Evolutionary conservation across 2,888 invertebrate species (phyloP).

Genomic region (Diplolepis rosae): DNA sequence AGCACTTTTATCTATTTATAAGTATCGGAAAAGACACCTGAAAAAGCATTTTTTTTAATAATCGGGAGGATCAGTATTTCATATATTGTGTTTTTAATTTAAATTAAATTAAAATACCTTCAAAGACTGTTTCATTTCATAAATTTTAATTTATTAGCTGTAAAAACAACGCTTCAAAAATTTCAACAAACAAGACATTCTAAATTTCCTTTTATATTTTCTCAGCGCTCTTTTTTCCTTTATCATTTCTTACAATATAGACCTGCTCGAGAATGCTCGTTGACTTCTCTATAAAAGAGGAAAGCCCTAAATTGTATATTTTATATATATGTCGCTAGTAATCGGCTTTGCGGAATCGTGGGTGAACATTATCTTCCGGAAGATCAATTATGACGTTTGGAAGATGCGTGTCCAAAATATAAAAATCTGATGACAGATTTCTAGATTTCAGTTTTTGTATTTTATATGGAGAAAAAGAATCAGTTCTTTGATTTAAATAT

Average conservation of each 20-base stretch:
- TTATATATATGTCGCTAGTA: constrained; percentile 12
- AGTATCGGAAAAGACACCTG: not conserved
- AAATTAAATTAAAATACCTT: too few species aligned
- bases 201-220: not conserved
- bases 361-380: constrained; percentile 8
- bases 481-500: too few species aligned
- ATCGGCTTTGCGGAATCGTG: constrained; percentile 20
- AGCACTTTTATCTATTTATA: constrained; percentile 33
- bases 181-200: not conserved
- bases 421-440: too few species aligned
- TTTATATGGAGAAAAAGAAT: too few species aligned
- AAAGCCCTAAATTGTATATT: constrained; percentile 9
- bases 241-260: not conserved
- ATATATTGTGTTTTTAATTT: too few species aligned
- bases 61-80: too few species aligned
- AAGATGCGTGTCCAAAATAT: constrained; percentile 6
- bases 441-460: too few species aligned
- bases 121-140: too few species aligned
- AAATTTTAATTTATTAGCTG: too few species aligned
- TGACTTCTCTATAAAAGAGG: not conserved
- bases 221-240: not conserved
- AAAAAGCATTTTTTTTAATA: constrained; percentile 11
- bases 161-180: too few species aligned
- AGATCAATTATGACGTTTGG: not conserved
- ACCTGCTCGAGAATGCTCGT: too few species aligned